Evolutionary conservation across 2,113 vertebrate genomes (phyloP), one percentile per base, ranked within the genome.

Genomic region (Percina caprodes): DNA sequence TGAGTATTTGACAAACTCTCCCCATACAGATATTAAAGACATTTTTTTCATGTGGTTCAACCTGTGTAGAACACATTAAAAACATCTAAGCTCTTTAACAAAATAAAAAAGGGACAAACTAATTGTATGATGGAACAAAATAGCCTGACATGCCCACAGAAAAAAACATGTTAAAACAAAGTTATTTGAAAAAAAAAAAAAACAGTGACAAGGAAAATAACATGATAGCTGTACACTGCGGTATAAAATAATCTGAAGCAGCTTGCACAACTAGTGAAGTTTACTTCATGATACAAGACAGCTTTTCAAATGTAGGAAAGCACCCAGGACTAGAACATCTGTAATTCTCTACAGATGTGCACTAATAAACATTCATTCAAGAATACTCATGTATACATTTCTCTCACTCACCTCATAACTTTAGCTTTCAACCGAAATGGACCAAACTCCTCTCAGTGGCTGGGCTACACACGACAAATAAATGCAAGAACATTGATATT

Each of bases 401-500:
- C 75, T 88, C 85, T 79, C 39, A 66, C 77, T 91, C 85, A 80
- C n/a, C 77, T 82, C 49, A 51, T 48, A 55, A 77, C 63, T 85
- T 85, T 71, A 79, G 68, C 74, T 78, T 86, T 85, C 54, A 54
- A 82, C 59, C 60, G n/a, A 88, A 88, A 79, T 69, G 74, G 49
- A 89, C 81, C 85, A 88, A 82, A 89, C 79, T 74, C 45, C 61
- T 83, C 79, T 82, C 54, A 82, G 79, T 69, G 79, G 84, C 86
- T 77, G 88, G 77, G 76, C 88, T 83, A 91, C 83, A 92, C 82
- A 82, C 52, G 5, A 84, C 79, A 89, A 75, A 83, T 89, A 89
- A 89, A 93, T 76, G 89, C 89, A 89, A 89, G 85, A 84, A 91
- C 89, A 90, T 89, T 58, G 48, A 92, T 84, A 89, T 86, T 92